Conservation (phyloP, 2,113 vertebrate species). For the Crocuta crocuta region DNA sequence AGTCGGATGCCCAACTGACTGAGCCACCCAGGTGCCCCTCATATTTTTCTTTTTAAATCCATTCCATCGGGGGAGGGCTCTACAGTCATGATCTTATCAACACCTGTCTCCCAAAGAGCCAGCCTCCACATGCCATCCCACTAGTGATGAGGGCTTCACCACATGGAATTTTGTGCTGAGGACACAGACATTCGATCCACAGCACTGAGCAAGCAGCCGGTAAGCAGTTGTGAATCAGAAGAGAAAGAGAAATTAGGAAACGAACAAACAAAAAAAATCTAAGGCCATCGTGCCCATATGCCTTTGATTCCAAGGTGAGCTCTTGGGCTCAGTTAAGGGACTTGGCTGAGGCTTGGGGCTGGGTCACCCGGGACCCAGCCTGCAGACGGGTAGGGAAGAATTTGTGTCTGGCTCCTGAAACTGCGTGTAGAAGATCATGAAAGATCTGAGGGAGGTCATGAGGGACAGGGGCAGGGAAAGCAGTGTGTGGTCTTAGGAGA, state of each 20-base stretch:
- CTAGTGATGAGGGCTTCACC: neutral
- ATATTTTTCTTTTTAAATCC: no score
- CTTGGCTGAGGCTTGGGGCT: neutral
- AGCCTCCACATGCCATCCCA: neutral
- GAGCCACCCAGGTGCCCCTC: no score
- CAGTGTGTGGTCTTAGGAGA: neutral
- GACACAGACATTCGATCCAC: neutral
- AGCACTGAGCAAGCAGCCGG: neutral
- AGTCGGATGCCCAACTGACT: no score
- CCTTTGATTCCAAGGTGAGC: neutral
- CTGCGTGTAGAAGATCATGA: neutral
- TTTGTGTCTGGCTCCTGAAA: neutral
- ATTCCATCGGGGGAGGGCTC: neutral
- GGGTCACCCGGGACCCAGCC: neutral
- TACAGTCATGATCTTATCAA: neutral
- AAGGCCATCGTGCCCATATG: no score
- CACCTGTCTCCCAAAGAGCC: neutral
- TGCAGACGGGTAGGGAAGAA: neutral
- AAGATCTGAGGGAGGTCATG: neutral
- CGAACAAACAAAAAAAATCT: no score
- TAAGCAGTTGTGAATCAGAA: neutral
- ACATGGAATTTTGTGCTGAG: neutral
- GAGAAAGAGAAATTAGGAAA: neutral
- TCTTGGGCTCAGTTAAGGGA: neutral
- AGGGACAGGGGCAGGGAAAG: neutral